Base-by-base conservation (phyloP, 1,140 invertebrate genomes). In the Drosophila jambulina region DNA sequence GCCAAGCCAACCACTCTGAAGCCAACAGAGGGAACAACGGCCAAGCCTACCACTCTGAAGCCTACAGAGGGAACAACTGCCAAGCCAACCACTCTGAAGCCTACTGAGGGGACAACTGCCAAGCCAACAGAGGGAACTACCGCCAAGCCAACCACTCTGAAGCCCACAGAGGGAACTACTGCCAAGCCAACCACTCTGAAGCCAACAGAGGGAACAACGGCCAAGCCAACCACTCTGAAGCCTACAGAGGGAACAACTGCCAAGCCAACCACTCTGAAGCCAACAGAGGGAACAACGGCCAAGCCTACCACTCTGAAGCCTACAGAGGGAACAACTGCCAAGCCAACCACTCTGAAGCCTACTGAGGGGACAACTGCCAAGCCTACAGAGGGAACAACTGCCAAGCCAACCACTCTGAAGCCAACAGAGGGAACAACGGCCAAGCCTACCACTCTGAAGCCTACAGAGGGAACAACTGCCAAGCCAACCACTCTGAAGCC, bases 401-500 rank as follows among this genome's bases (percentile, higher is more conserved):
- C 64, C 0, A 62, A 75, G 32, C 56, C 57, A 1, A 70, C 40
- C 3, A 27, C 57, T 29, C 13, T n/a, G 2, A 56, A 59, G 17
- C 38, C 72, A 0, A 36, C 46, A 0, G 65, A 45, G 9, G 32
- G n/a, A 32, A 53, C 36, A 0, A 40, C 45, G 9, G 12, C n/a
- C n/a, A 42, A 49, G 9, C 57, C 59, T 4, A 69, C 58, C 25
- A 46, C 58, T 40, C 13, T 19, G 13, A 36, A 63, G 36, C 27
- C 64, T 0, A 68, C 56, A 23, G 46, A 59, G 1, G 29, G 21
- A n/a, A 74, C 71, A 0, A 56, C 40, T 9, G 2, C 7, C 0
- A 21, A 53, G 23, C 49, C 72, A 9, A 75, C 69, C 2, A 72
- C 69, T 38, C 12, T 23, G 17, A 60, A n/a, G n/a, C n/a, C n/a